A percentile compares a stretch with the other conserved stretches of the same genome.
Evolutionary conservation across 2,797 vertebrate species (phyloP).

Genomic region (Malacoctenus gilli): DNA sequence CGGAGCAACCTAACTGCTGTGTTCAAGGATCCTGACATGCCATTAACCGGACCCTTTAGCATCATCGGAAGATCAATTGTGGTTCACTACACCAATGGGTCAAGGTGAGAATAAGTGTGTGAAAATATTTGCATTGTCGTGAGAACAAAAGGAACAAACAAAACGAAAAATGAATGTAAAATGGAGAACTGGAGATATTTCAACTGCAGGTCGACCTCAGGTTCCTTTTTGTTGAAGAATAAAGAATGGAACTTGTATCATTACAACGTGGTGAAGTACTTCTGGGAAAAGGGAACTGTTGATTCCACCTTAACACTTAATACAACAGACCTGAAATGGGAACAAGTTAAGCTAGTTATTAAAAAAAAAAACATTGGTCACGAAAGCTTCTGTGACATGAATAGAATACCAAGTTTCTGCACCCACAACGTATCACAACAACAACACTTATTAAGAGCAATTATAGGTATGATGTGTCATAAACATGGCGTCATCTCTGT

Average conservation of each 20-base stretch:
- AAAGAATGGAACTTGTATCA: background rate
- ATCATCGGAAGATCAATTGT: slow-evolving; percentile 82
- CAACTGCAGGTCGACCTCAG: background rate
- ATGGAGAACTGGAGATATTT: background rate
- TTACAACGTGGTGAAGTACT: background rate
- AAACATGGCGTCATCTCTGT: background rate
- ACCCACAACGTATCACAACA: too few relatives aligned
- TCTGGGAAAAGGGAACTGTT: background rate
- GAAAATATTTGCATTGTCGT: too few relatives aligned
- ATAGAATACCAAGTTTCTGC: too few relatives aligned
- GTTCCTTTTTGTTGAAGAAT: slow-evolving; percentile 1
- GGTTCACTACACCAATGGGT: slow-evolving; percentile 76
- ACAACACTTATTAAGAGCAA: slow-evolving; percentile 12
- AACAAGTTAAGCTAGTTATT: too few relatives aligned
- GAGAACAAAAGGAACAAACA: background rate
- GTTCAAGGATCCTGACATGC: slow-evolving; percentile 75
- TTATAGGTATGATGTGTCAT: slow-evolving; percentile 38
- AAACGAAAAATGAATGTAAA: background rate
- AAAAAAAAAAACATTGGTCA: too few relatives aligned
- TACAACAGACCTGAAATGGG: too few relatives aligned
- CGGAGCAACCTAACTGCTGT: slow-evolving; percentile 34
- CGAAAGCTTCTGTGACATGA: too few relatives aligned
- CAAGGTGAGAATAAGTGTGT: slow-evolving; percentile 75
- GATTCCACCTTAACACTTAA: too few relatives aligned
- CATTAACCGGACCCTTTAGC: slow-evolving; percentile 77